Evolutionary conservation across 2,888 invertebrate species (phyloP).

Genomic region (Bombylius major): DNA sequence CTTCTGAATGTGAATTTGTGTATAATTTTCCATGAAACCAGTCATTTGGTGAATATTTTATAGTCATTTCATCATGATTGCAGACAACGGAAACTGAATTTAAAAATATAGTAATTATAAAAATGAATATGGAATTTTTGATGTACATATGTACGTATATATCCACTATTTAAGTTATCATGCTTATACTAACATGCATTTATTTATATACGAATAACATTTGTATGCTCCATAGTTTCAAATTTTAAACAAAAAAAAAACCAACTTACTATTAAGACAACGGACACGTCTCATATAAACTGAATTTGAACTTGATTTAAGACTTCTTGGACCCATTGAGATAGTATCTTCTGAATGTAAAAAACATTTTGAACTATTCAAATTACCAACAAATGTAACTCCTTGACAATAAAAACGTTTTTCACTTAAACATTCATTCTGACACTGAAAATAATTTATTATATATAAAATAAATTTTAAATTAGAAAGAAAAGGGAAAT

Average conservation of each 20-base stretch:
- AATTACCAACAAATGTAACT: constrained; percentile 40
- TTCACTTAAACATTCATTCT: constrained; percentile 49
- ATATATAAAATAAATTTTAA: no score
- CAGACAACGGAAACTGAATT: constrained; percentile 64
- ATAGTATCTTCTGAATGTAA: constrained; percentile 73
- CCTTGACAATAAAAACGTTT: constrained; percentile 58
- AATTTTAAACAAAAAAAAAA: no score
- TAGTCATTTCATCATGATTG: constrained; percentile 52
- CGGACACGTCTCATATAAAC: constrained; percentile 68
- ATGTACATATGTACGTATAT: no score
- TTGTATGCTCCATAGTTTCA: no score
- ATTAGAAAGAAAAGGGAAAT: neutral
- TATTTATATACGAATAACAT: no score
- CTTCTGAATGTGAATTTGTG: constrained; percentile 63
- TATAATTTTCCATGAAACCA: constrained; percentile 63
- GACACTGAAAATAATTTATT: constrained; percentile 37
- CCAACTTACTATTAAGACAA: constrained; percentile 64
- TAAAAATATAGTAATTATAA: constrained; percentile 4
- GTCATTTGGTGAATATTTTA: constrained; percentile 50
- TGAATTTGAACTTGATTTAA: constrained; percentile 45
- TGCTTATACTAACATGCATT: neutral
- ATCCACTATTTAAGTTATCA: neutral
- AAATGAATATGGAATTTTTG: neutral
- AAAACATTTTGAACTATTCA: constrained; percentile 41
- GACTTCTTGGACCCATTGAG: constrained; percentile 60